These are phyloP conservation scores for Hystrix cristata DNA, from an alignment of 2,113 vertebrate species.

Conservation along the genomic window DNA sequence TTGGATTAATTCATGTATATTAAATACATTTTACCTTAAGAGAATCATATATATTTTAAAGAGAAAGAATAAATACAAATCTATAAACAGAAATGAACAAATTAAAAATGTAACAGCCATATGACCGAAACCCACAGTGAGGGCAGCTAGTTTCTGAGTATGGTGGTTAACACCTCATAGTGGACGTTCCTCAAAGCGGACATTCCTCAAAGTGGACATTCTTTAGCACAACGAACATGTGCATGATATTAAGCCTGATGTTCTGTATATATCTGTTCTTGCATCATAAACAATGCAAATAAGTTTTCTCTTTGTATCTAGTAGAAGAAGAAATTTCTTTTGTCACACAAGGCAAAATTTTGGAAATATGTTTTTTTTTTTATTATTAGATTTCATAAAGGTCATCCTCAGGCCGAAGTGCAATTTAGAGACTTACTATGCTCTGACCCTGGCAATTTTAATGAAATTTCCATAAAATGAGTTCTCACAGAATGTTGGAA, in stretches of 20 bases:
- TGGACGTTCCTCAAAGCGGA: not conserved
- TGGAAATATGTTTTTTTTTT: conserved; percentile 32
- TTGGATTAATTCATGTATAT: not conserved
- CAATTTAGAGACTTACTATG: not conserved
- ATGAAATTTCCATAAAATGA: not conserved
- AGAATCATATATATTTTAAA: conserved; percentile 20
- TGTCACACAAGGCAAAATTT: not conserved
- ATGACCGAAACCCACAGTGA: conserved; percentile 9
- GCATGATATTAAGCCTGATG: not conserved
- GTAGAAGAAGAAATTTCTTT: not conserved
- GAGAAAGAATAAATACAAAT: not conserved
- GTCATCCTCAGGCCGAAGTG: not conserved
- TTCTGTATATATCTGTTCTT: not conserved
- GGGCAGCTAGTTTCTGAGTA: conserved; percentile 5
- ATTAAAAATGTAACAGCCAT: not conserved
- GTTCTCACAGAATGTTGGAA: conserved; percentile 5
- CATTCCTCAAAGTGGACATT: not conserved
- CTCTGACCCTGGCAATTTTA: not conserved
- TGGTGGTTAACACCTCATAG: not conserved
- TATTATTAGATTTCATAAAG: not conserved
- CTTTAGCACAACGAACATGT: not conserved
- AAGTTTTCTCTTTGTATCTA: not conserved
- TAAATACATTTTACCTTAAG: not conserved
- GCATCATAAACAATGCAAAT: conserved; percentile 25
- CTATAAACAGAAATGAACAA: not conserved